Evolutionary conservation across 2,797 vertebrate genomes (phyloP), one percentile per base, ranked within the genome.

Genomic region (Alectoris magna): DNA sequence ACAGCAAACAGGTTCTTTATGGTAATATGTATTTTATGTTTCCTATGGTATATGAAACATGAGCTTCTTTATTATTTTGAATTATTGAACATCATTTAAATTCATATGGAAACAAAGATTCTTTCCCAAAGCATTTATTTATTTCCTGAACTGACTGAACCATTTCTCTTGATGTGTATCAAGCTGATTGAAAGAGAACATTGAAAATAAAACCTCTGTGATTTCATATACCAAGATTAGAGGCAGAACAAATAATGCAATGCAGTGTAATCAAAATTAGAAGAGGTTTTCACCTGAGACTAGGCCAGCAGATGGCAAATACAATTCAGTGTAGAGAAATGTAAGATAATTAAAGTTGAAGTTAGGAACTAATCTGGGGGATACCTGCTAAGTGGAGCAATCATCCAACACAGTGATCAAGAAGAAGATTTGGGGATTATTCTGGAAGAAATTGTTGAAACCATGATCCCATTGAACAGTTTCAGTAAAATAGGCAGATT

Each of bases 271-370:
- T 67, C 62, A 79, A 63, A 71, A 74, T 87, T 49, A 67, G 72
- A 79, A 90, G 29, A n/a, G 90, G 71, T 68, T 73, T 80, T 88
- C 76, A 72, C 87, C 72, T 77, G 83, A 91, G 67, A 43, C 56
- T 48, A n/a, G 90, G 14, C 53, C 78, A 90, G 74, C 36, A 83
- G 77, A 88, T 83, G 44, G 63, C 55, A 87, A 93, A 87, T 36
- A 83, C 68, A 59, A 22, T 63, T 92, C 53, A 81, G 53, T 19
- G 31, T n/a, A 70, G 60, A 93, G 51, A 89, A 93, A 85, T 60
- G 15, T 71, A 78, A 91, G 31, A 79, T 93, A 93, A 89, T 89
- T 93, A 71, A 86, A 92, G 70, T 26, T 90, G 83, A 77, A 95
- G 73, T 64, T 80, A 87, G 13, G 19, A 91, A 81, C 53, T 68